Base-by-base conservation (phyloP, 2,113 vertebrate genomes). In the Pimephales promelas region DNA sequence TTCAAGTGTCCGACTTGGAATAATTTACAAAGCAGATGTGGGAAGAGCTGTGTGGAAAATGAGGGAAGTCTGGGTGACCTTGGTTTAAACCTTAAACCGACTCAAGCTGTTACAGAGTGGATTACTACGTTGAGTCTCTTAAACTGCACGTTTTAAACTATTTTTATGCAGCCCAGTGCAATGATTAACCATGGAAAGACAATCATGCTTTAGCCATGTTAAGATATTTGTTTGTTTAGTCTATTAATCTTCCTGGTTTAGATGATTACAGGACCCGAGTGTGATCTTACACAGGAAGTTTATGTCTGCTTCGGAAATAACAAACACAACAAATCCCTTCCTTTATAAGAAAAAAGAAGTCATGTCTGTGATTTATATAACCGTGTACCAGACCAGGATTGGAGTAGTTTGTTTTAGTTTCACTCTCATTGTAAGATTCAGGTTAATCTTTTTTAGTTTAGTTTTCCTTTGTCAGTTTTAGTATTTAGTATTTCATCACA, bases 201-300 rank as follows among this genome's bases (percentile, higher is more conserved):
- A 59, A 20, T 9, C 36, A 45, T 62, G 56, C 76, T 79, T 62
- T 62, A 47, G 8, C 2, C 24, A 24, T 43, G 34, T 66, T 43
- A 52, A n/a, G 26, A 47, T 66, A 10, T 61, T 28, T 79, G 36
- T 68, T 18, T 47, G 61, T 34, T 80, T 68, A 31, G 24, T 80
- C 40, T 68, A 8, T 47, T 22, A 31, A 31, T 64, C 5, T 28
- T 36, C 31, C 79, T 54, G 79, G 16, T 36, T 24, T 34, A 54
- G 45, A 81, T 54, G 62, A 81, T 81, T 81, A 81, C 79, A 81
- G 62, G 57, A 79, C 64, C 43, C 20, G 24, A 40, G 83, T 26
- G 54, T 49, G 59, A 86, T 59, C 47, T 73, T 34, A 61, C 28
- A 81, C 72, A 70, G 78, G 77, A 87, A 84, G 78, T 66, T 82